Percentiles rank a stretch among this genome's conserved stretches.
These are phyloP conservation scores for Chrysomela aeneicollis DNA, from an alignment of 2,888 invertebrate species.

Conservation along the genomic window DNA sequence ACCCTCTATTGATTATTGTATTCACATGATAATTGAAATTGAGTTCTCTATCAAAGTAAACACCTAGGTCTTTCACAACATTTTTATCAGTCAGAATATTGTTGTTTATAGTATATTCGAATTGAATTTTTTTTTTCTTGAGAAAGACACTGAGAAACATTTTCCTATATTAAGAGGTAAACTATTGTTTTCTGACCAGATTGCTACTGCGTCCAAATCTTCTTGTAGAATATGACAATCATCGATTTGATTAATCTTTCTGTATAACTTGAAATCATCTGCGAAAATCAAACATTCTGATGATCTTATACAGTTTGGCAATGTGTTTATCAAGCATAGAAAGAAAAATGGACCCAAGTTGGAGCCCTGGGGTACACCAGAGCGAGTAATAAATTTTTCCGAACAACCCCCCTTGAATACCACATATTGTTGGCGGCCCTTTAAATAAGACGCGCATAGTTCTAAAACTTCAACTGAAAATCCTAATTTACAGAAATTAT, in stretches of 20 bases:
- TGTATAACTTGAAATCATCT: neutral
- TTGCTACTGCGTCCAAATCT: neutral
- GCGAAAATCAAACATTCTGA: neutral
- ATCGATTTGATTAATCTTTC: neutral
- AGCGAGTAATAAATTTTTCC: neutral
- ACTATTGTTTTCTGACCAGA: neutral
- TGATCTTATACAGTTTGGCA: neutral
- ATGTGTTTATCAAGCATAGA: conserved; percentile 4
- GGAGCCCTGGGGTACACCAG: neutral
- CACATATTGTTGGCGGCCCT: conserved; percentile 10
- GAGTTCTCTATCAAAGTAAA: neutral
- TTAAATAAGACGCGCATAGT: conserved; percentile 6
- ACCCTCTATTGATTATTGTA: neutral
- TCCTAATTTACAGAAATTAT: neutral
- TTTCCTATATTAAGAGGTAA: conserved; percentile 11
- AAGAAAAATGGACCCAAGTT: neutral
- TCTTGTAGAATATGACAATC: neutral
- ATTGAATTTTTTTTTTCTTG: neutral
- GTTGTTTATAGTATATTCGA: neutral
- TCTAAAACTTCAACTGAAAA: neutral
- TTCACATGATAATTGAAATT: conserved; percentile 12
- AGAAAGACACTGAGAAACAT: conserved; percentile 6
- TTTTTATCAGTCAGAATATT: neutral
- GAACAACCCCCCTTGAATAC: neutral
- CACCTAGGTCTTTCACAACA: neutral